Percentiles rank a stretch among this genome's conserved stretches.
Conservation (phyloP, 2,797 vertebrate genomes). For the Cirrhinus mrigala region DNA sequence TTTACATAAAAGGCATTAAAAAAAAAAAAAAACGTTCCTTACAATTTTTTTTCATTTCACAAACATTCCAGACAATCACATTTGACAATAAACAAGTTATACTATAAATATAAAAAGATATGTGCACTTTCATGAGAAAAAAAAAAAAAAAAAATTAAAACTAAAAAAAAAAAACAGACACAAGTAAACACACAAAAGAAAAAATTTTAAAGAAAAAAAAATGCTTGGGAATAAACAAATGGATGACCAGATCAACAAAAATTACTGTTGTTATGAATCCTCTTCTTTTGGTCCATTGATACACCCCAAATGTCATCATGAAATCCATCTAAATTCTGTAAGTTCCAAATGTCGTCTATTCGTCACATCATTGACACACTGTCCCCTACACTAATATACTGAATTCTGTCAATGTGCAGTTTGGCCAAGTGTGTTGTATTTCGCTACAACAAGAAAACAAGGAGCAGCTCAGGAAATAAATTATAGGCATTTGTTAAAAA, state of each 20-base stretch:
- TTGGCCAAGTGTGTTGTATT: conserved; percentile 60
- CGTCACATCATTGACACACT: conserved; percentile 38
- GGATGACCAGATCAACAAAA: conserved; percentile 36
- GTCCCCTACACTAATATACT: conserved; percentile 39
- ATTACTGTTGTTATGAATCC: conserved; percentile 10
- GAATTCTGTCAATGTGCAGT: conserved; percentile 56
- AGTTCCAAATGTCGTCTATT: conserved; percentile 40
- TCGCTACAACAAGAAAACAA: conserved; percentile 66
- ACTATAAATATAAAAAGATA: conserved; percentile 93
- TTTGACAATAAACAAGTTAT: conserved; percentile 91
- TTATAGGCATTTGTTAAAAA: conserved; percentile 75
- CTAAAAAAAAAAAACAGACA: not conserved
- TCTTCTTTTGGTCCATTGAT: conserved; percentile 47
- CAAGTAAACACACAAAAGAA: conserved; percentile 56
- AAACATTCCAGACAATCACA: conserved; percentile 91
- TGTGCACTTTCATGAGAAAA: conserved; percentile 85
- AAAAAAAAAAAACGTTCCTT: conserved; percentile 76
- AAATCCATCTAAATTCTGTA: conserved; percentile 42
- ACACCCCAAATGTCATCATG: conserved; percentile 55
- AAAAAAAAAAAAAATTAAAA: not conserved
- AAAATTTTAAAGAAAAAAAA: conserved; percentile 67
- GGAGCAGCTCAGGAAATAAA: conserved; percentile 81
- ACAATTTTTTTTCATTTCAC: conserved; percentile 73
- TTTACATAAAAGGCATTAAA: conserved; percentile 87
- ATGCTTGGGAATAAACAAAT: conserved; percentile 59